Evolutionary conservation across 2,797 vertebrate genomes (phyloP).

Genomic region (Channa striata): DNA sequence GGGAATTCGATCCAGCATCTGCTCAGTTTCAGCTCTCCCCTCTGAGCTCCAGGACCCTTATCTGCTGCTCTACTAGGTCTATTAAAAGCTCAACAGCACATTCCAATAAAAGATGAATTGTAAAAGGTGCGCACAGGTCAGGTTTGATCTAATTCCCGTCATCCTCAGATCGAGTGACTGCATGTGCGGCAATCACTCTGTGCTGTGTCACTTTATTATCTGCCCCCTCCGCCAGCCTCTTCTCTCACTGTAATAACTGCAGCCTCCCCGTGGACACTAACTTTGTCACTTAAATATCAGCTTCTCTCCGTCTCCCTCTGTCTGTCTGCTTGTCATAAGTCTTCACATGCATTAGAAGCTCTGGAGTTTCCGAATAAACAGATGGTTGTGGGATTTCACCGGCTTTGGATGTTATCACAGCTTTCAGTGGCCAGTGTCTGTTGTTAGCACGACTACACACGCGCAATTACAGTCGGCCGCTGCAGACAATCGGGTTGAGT

Average conservation of each 20-base stretch:
- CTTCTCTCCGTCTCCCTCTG: neutral
- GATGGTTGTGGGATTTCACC: too few species aligned
- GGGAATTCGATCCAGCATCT: neutral
- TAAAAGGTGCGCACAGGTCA: conserved; percentile 1
- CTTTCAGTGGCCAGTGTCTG: too few species aligned
- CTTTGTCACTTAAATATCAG: neutral
- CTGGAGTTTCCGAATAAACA: neutral
- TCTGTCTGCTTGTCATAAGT: neutral
- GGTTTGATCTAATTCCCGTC: neutral
- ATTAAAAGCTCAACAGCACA: neutral
- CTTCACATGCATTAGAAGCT: neutral
- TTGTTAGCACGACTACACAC: too few species aligned
- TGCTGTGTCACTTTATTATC: neutral
- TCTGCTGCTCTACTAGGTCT: neutral
- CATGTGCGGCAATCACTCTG: neutral
- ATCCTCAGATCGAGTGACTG: neutral
- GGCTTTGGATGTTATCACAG: too few species aligned
- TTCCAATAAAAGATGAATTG: neutral
- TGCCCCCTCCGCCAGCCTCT: neutral
- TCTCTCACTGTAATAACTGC: neutral
- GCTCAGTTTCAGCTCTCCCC: neutral
- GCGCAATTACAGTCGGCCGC: too few species aligned
- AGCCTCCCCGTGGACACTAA: neutral
- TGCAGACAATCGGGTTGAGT: too few species aligned
- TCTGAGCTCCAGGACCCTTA: neutral